These are phyloP conservation scores for Loriculus beryllinus DNA, from an alignment of 2,797 vertebrate species.

Conservation along the genomic window DNA sequence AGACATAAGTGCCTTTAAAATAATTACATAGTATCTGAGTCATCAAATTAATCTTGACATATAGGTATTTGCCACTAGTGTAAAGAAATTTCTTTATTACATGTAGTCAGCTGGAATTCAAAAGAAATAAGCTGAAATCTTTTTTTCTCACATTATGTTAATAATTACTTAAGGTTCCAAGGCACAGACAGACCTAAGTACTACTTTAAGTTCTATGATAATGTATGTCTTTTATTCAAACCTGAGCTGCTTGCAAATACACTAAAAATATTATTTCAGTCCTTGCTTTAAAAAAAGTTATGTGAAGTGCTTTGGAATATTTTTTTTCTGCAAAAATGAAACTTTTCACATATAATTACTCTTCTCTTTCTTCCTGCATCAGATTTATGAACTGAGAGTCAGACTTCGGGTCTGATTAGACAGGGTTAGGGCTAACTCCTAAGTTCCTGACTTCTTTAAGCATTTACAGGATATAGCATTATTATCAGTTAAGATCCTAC, in stretches of 20 bases:
- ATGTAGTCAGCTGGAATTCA: neutral
- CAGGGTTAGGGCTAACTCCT: neutral
- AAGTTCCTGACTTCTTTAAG: neutral
- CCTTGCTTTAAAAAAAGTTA: neutral
- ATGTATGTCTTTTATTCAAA: neutral
- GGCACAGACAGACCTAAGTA: neutral
- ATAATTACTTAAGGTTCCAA: neutral
- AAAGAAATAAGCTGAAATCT: neutral
- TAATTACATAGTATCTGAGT: neutral
- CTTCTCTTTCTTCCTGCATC: neutral
- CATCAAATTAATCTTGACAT: neutral
- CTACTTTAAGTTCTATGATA: neutral
- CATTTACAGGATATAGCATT: neutral
- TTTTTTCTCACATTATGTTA: neutral
- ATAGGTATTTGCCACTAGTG: neutral
- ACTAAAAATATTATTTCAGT: neutral
- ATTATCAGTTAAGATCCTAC: neutral
- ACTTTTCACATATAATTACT: neutral
- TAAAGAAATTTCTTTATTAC: neutral
- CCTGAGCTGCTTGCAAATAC: neutral
- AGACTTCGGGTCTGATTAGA: neutral
- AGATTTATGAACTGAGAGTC: neutral
- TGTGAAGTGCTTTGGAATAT: neutral
- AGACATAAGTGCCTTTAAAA: neutral
- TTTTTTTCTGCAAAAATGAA: neutral